Conservation (phyloP, 2,113 vertebrate genomes). For the Bombycilla garrulus region DNA sequence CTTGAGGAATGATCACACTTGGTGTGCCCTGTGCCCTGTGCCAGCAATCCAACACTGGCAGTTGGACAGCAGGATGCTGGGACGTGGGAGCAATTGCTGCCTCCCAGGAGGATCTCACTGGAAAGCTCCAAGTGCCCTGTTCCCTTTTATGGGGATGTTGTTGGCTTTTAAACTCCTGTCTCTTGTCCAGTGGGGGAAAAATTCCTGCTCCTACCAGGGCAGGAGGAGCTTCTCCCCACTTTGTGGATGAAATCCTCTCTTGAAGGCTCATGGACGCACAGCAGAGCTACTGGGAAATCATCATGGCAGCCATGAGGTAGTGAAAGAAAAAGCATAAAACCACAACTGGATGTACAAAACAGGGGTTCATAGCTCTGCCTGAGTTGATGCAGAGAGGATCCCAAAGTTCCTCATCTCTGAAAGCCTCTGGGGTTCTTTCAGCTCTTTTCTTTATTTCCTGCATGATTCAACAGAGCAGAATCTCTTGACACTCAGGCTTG, state of each 20-base stretch:
- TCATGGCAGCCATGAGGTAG: background rate
- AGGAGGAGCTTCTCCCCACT: background rate
- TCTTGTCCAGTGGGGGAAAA: background rate
- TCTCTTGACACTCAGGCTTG: background rate
- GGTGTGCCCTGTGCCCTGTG: background rate
- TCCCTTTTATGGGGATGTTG: background rate
- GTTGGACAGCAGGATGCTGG: accelerated
- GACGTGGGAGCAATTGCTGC: background rate
- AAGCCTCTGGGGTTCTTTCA: background rate
- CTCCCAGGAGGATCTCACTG: background rate
- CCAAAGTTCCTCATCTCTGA: background rate
- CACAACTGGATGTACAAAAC: background rate
- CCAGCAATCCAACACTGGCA: background rate
- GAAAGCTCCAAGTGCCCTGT: background rate
- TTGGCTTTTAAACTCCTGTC: background rate
- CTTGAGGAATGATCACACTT: background rate
- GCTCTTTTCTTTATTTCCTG: background rate
- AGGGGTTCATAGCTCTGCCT: background rate
- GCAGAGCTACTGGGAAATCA: background rate
- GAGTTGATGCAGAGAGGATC: background rate
- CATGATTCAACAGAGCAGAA: background rate
- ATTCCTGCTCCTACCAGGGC: background rate
- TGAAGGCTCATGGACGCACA: background rate
- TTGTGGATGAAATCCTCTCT: background rate
- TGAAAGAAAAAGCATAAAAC: background rate